Conservation (phyloP, 1,140 invertebrate species). For the Hyphantria cunea region DNA sequence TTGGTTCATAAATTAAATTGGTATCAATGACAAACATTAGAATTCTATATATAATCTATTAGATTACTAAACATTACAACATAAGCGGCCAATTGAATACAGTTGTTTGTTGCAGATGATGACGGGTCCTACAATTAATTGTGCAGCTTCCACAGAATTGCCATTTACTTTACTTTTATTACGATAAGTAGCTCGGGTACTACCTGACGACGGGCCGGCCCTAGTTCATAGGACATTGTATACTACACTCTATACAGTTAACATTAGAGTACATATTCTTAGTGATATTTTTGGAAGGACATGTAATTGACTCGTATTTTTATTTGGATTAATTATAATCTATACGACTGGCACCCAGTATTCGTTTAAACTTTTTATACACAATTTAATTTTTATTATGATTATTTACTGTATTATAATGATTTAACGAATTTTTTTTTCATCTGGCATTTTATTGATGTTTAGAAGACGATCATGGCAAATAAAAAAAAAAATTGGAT, state of each 20-base stretch:
- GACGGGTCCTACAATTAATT: conserved; percentile 37
- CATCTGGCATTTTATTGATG: conserved; percentile 36
- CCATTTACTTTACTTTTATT: conserved; percentile 61
- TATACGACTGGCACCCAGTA: conserved; percentile 61
- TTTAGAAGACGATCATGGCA: no score
- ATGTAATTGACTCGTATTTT: conserved; percentile 50
- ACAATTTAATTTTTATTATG: conserved; percentile 32
- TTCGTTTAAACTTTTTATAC: conserved; percentile 54
- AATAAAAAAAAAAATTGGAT: no score
- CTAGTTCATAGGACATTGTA: conserved; percentile 64
- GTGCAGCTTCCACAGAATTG: conserved; percentile 69
- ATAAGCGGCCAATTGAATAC: no score
- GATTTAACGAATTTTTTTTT: conserved; percentile 26
- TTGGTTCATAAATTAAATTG: no score
- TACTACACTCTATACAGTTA: conserved; percentile 53
- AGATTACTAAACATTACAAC: no score
- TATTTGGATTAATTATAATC: conserved; percentile 52
- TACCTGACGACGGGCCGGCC: conserved; percentile 31
- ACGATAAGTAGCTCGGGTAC: conserved; percentile 31
- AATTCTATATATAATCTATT: no score
- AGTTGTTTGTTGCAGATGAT: conserved; percentile 49
- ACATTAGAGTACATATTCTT: conserved; percentile 44
- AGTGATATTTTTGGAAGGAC: conserved; percentile 58
- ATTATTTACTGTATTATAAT: conserved; percentile 8
- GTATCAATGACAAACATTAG: no score